Percentiles rank a stretch among this genome's conserved stretches.
Evolutionary conservation across 2,888 invertebrate species (phyloP).

Genomic region (Aphrophora alni): DNA sequence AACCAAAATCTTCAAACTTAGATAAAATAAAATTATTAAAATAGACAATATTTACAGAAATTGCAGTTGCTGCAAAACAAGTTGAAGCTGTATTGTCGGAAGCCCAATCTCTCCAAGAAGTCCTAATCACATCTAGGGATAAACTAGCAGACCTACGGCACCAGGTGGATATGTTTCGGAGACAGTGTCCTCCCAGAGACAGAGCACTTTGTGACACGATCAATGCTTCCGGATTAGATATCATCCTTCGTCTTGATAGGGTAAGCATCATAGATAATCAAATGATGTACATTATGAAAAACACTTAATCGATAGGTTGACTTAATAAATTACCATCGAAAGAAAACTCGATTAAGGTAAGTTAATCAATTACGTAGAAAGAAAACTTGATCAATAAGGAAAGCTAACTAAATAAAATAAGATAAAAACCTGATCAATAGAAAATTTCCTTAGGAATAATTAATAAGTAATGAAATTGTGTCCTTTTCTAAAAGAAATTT

Average conservation of each 20-base stretch:
- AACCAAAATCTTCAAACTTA: too few species aligned
- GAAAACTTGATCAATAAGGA: too few species aligned
- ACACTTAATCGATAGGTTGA: too few species aligned
- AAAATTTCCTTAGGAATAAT: too few species aligned
- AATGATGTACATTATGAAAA: neutral
- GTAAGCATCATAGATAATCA: slow-evolving; percentile 20
- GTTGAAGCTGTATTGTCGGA: slow-evolving; percentile 24
- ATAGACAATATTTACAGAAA: slow-evolving; percentile 19
- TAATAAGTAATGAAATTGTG: too few species aligned
- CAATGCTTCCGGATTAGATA: slow-evolving; percentile 72
- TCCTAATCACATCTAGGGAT: slow-evolving; percentile 64
- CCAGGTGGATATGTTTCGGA: slow-evolving; percentile 66
- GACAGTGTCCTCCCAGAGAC: slow-evolving; percentile 73
- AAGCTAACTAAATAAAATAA: too few species aligned
- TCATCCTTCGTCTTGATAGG: slow-evolving; percentile 53
- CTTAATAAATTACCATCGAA: too few species aligned
- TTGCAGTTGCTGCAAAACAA: slow-evolving; percentile 6
- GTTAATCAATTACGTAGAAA: too few species aligned
- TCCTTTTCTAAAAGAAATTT: too few species aligned
- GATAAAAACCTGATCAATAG: too few species aligned
- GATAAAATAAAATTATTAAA: too few species aligned
- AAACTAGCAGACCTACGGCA: slow-evolving; percentile 65
- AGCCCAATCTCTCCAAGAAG: slow-evolving; percentile 56
- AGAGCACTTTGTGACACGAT: slow-evolving; percentile 77
- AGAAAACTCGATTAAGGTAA: too few species aligned